Percentiles rank a stretch among this genome's conserved stretches.
Conservation (phyloP, 1,140 invertebrate species). For the Atta colombica region DNA sequence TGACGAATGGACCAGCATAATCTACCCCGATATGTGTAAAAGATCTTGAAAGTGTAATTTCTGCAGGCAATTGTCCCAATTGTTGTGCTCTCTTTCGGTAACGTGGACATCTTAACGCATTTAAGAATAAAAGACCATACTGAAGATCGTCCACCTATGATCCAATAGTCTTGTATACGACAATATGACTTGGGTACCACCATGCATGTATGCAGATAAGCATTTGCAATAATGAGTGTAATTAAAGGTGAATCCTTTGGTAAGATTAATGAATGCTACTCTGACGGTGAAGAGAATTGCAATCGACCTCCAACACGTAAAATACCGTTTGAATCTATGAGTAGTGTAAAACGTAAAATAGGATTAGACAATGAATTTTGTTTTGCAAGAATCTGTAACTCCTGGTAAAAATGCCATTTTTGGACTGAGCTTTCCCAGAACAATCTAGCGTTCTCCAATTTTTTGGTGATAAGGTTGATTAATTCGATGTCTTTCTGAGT, state of each 20-base stretch:
- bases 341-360: conserved; percentile 37
- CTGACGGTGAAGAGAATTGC: not conserved
- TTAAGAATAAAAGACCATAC: conserved; percentile 33
- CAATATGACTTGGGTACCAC: conserved; percentile 53
- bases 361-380: not conserved
- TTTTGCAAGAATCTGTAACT: not conserved
- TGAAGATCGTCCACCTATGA: conserved; percentile 52
- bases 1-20: not conserved
- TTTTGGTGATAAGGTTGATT: not conserved
- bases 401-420: not conserved
- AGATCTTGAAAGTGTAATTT: conserved; percentile 60
- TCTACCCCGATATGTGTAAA: conserved; percentile 82
- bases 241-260: conserved; percentile 63
- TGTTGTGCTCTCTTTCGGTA: conserved; percentile 50
- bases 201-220: conserved; percentile 69
- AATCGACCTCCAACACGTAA: conserved; percentile 79
- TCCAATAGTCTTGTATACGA: conserved; percentile 69
- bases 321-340: conserved; percentile 65
- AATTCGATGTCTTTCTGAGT: not conserved
- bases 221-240: conserved; percentile 68
- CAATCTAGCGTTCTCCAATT: not conserved
- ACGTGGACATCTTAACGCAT: conserved; percentile 9
- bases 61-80: conserved; percentile 79
- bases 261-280: conserved; percentile 73
- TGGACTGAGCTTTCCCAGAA: not conserved